Evolutionary conservation across 2,888 invertebrate species (phyloP), one percentile per base, ranked within the genome.

Genomic region (Abrostola triplasia): DNA sequence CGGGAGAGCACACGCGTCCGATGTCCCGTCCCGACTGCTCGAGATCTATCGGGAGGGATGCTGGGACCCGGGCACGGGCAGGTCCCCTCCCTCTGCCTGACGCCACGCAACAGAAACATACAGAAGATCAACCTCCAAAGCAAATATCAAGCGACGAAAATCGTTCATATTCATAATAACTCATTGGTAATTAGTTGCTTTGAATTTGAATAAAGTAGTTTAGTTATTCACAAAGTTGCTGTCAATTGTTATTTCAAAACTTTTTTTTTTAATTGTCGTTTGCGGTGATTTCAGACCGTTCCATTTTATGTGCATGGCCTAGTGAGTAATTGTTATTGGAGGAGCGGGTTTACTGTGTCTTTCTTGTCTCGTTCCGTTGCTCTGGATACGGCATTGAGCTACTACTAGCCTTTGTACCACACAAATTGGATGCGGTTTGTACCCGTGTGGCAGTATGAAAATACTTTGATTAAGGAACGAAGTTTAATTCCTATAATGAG

Each of bases 321-420:
- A 24, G 24, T 1, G 24, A 24, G 24, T 24, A 24, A 24, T 2
- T 24, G 24, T 24, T 24, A 9, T 54, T 36, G 47, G 9, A n/a
- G 0, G 13, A 57, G 24, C 59, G 47, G 51, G 40, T 41, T 41
- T 71, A 59, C 76, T 58, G 8, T 11, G 9, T 41, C 12, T 44
- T 12, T 8, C 24, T 35, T 48, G 13, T 64, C 6, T 24, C 8
- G 8, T 55, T 57, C 48, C 75, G 88, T 88, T 83, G 81, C 89
- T 87, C 67, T 82, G 89, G 89, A 83, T 88, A 88, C 89, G 86
- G 81, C 84, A 88, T 84, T 86, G 88, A 89, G 82, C 78, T 66
- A 73, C 78, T 66, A 73, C 67, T 62, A 74, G 60, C 68, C 68
- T 79, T 78, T 76, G 71, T 79, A 63, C 64, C 67, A 77, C 77